These are phyloP conservation scores for Philypnodon macrostomus DNA, from an alignment of 2,797 vertebrate genomes.

Conservation along the genomic window DNA sequence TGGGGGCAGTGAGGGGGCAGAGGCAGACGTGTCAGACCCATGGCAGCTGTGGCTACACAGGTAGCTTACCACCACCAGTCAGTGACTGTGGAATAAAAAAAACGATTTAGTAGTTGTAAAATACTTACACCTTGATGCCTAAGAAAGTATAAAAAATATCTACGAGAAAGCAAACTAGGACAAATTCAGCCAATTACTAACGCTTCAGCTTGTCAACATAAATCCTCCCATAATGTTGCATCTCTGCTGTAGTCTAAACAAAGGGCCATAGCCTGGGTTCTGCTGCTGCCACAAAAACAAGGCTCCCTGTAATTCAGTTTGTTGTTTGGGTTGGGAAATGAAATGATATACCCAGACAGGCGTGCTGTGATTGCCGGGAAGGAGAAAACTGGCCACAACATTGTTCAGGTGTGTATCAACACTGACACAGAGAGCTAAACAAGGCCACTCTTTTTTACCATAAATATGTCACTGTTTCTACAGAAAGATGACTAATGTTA, in stretches of 20 bases:
- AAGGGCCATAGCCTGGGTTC: constrained; percentile 55
- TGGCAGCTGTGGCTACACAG: too few relatives aligned
- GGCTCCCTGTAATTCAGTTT: constrained; percentile 58
- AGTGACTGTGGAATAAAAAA: too few relatives aligned
- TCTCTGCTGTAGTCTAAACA: constrained; percentile 72
- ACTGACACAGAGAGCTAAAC: constrained; percentile 43
- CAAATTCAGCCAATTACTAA: constrained; percentile 59
- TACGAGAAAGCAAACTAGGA: constrained; percentile 18
- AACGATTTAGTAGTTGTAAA: too few relatives aligned
- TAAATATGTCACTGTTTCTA: constrained; percentile 29
- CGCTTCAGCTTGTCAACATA: constrained; percentile 60
- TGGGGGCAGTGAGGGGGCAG: too few relatives aligned
- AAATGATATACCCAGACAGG: constrained; percentile 59
- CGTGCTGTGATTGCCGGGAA: constrained; percentile 61
- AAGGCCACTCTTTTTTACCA: constrained; percentile 40
- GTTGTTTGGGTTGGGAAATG: constrained; percentile 51
- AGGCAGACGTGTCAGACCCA: too few relatives aligned
- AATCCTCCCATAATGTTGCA: constrained; percentile 62
- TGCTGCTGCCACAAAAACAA: constrained; percentile 45
- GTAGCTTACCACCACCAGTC: too few relatives aligned
- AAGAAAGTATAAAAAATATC: too few relatives aligned
- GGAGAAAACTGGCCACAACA: constrained; percentile 51
- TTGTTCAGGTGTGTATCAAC: constrained; percentile 58
- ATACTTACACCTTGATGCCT: too few relatives aligned
- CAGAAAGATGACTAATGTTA: constrained; percentile 3